Base-by-base conservation (phyloP, 2,888 invertebrate species). In the Ischnura elegans region DNA sequence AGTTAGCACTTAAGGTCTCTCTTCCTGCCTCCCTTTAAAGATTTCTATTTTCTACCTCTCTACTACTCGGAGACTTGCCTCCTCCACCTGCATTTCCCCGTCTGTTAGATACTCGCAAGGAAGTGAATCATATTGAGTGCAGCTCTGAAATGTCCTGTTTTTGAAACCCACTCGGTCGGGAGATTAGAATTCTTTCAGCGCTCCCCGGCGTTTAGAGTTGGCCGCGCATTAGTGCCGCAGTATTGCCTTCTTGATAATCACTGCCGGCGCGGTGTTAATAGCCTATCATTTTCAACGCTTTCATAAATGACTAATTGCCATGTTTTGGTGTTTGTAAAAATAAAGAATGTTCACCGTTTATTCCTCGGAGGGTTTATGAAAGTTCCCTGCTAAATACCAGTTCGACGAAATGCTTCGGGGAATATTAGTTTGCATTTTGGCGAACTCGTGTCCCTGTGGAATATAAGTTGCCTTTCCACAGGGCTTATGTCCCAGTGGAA, bases 51-150 rank as follows among this genome's bases (percentile, higher is more conserved):
- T 76, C 76, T 76, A 29, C 36, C 76, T 76, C 36, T 1, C 29
- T n/a, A n/a, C n/a, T n/a, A n/a, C n/a, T n/a, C n/a, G n/a, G n/a
- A n/a, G 76, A 76, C 76, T 76, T 76, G 36, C 36, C 76, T 76
- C 76, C 36, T 76, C 76, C 76, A 16, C 36, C 13, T 76, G 29
- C 13, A 6, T 6, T 36, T 76, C 29, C 61, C n/a, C 61, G 29
- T 36, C 61, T 76, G 76, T 29, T 25, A 76, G 76, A 13, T n/a
- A n/a, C n/a, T n/a, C n/a, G n/a, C n/a, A 29, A 76, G 76, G 76
- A 76, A 76, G 76, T 76, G 76, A 76, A 76, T 76, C 76, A 76
- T 76, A 76, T 76, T 76, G 76, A 76, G 76, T 76, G 76, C 76
- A 76, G 36, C 76, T 76, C 8, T 36, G 76, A 29, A 76, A 76